Conservation (phyloP, 2,888 invertebrate genomes). For the Mylabris sibirica region DNA sequence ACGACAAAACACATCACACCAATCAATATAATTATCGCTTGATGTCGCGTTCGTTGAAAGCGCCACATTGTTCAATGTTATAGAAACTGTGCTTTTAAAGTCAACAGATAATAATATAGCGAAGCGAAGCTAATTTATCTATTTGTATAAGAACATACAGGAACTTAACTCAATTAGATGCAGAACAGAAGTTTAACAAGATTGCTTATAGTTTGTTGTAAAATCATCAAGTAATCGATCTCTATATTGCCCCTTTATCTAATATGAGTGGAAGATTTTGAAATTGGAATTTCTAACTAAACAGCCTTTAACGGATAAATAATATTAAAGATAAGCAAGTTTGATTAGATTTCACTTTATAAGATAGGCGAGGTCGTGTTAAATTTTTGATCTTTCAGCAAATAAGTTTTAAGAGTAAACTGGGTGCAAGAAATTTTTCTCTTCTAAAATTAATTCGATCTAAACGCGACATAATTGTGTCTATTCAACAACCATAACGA, state of each 20-base stretch:
- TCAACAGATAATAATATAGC: not conserved
- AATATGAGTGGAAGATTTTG: not conserved
- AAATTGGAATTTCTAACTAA: not conserved
- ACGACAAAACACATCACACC: not conserved
- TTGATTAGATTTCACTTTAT: not conserved
- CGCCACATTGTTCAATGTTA: not conserved
- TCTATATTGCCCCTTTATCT: not conserved
- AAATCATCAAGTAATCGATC: not conserved
- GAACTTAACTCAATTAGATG: not conserved
- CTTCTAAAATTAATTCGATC: not conserved
- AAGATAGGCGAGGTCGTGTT: not conserved
- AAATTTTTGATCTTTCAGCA: not conserved
- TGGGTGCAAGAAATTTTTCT: not conserved
- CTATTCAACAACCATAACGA: not conserved
- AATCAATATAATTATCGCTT: not conserved
- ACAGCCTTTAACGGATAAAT: not conserved
- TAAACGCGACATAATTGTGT: not conserved
- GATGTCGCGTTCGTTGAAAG: not conserved
- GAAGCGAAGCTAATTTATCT: not conserved
- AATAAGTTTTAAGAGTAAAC: not conserved
- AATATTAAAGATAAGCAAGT: conserved; percentile 8
- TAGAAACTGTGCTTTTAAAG: not conserved
- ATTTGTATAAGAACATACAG: not conserved
- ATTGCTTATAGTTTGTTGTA: not conserved
- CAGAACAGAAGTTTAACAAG: not conserved